Percentiles rank a stretch among this genome's conserved stretches.
Evolutionary conservation across 2,888 invertebrate species (phyloP).

Genomic region (Drosophila anomalata): DNA sequence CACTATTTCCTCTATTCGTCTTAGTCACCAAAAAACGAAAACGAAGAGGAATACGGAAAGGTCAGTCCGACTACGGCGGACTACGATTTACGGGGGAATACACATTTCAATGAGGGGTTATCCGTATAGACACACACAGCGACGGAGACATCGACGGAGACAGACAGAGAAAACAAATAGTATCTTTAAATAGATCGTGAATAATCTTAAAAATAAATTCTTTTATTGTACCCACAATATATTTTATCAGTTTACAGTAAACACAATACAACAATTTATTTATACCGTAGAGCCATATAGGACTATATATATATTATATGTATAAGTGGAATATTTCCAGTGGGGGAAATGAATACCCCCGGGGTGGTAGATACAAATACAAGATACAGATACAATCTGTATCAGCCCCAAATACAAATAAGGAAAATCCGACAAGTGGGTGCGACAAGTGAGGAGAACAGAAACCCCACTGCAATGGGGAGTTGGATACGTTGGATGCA

Average conservation of each 20-base stretch:
- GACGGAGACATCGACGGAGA: neutral
- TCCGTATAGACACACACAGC: constrained; percentile 1
- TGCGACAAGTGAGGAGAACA: neutral
- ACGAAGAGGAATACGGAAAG: neutral
- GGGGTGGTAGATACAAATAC: neutral
- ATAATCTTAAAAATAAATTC: constrained; percentile 44
- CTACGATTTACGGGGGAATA: constrained; percentile 3
- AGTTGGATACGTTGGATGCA: neutral
- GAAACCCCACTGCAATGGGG: too few species aligned
- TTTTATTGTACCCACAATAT: constrained; percentile 52
- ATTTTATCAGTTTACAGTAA: constrained; percentile 71
- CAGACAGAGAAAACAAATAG: constrained; percentile 1
- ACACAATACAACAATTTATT: constrained; percentile 58
- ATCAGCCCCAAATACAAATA: neutral
- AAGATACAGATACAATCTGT: neutral
- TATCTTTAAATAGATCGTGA: constrained; percentile 28
- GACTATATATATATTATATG: neutral
- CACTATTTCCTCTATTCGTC: constrained; percentile 5
- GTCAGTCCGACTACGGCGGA: constrained; percentile 1
- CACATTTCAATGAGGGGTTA: neutral
- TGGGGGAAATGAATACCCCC: neutral
- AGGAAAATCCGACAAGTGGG: constrained; percentile 3
- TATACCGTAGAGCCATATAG: constrained; percentile 35
- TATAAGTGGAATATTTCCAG: constrained; percentile 30
- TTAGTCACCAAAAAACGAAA: neutral